Evolutionary conservation across 2,888 invertebrate genomes (phyloP).

Genomic region (Trissolcus brochymenae): DNA sequence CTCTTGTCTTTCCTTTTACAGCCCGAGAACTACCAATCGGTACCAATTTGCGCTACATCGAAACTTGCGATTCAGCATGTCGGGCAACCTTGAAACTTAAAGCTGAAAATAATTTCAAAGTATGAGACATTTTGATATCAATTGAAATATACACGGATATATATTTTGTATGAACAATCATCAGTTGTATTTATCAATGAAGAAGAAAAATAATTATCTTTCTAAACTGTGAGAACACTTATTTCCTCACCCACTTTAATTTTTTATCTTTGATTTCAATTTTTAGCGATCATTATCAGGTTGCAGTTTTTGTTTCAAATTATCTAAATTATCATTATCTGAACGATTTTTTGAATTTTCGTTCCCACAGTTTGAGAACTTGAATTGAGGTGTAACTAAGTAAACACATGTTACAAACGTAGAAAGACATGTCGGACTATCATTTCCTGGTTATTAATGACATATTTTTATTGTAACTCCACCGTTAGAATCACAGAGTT

Average conservation of each 20-base stretch:
- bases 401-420: conserved; percentile 9
- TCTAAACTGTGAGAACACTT: neutral
- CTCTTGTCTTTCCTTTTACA: conserved; percentile 48
- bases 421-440: conserved; percentile 26
- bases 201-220: conserved; percentile 12
- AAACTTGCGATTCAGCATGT: conserved; percentile 25
- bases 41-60: conserved; percentile 36
- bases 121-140: conserved; percentile 38
- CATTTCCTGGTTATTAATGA: conserved; percentile 38
- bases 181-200: conserved; percentile 32
- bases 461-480: conserved; percentile 28
- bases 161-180: conserved; percentile 39
- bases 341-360: no score
- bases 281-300: neutral
- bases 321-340: no score
- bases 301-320: neutral
- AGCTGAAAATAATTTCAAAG: conserved; percentile 38
- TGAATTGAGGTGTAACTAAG: neutral
- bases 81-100: conserved; percentile 7
- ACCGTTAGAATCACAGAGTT: conserved; percentile 36
- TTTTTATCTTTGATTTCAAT: neutral
- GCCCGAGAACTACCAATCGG: conserved; percentile 26
- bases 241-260: neutral
- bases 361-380: no score
- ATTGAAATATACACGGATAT: conserved; percentile 30